phyloP scores from a whole-genome alignment of 2,888 invertebrate genomes.

The Julus scandinavius region DNA sequence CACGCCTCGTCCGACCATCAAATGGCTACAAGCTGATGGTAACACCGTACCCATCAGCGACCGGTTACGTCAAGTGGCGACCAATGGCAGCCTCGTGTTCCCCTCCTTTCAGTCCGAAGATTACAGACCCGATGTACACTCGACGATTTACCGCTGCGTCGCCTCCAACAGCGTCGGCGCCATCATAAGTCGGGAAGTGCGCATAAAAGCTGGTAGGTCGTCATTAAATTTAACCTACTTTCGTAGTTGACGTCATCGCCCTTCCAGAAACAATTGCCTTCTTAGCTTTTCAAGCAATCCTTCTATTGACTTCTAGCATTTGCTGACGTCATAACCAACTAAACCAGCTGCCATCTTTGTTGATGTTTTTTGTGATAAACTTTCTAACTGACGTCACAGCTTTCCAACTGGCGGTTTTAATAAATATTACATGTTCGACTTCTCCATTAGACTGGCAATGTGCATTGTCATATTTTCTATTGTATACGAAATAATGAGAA shows the following conservation, averaged over 20 bases:
- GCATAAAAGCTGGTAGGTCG: conserved; percentile 59
- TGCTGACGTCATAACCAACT: neutral
- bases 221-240: neutral
- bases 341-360: neutral
- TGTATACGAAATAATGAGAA: no score
- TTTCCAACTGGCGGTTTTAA: no score
- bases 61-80: conserved; percentile 57
- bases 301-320: neutral
- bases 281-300: neutral
- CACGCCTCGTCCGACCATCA: conserved; percentile 63
- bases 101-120: conserved; percentile 59
- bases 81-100: conserved; percentile 59
- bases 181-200: conserved; percentile 59
- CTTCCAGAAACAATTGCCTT: neutral
- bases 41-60: conserved; percentile 53
- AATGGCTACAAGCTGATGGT: conserved; percentile 55
- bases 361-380: neutral
- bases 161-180: conserved; percentile 58
- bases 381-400: no score
- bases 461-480: no score
- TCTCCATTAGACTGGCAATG: no score
- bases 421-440: no score
- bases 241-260: neutral
- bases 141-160: conserved; percentile 59
- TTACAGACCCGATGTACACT: conserved; percentile 59